These are phyloP conservation scores for Melanotaenia trifasciata DNA, from an alignment of 2,797 vertebrate species.

Conservation along the genomic window DNA sequence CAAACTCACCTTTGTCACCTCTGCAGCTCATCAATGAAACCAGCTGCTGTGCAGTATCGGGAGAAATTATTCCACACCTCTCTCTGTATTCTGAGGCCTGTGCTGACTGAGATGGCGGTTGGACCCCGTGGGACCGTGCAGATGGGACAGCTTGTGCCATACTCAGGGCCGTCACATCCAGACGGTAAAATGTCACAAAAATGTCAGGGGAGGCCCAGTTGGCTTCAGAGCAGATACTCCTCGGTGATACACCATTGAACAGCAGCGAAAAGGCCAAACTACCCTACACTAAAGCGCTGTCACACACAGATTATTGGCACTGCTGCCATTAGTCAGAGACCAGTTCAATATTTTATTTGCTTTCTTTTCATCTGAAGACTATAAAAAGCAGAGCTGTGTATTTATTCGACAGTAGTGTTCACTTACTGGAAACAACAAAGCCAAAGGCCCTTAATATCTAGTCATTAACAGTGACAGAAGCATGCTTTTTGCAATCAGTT, in stretches of 20 bases:
- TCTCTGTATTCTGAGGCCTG: constrained; percentile 47
- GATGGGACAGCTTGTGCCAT: constrained; percentile 72
- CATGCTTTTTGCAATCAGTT: constrained; percentile 46
- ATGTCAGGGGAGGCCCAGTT: constrained; percentile 73
- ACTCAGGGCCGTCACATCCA: constrained; percentile 64
- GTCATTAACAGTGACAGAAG: constrained; percentile 30
- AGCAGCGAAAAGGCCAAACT: constrained; percentile 70
- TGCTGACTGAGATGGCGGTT: constrained; percentile 42
- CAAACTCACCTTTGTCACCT: constrained; percentile 13
- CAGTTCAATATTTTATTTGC: constrained; percentile 48
- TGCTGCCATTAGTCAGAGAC: constrained; percentile 37
- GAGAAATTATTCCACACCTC: constrained; percentile 36
- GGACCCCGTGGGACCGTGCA: constrained; percentile 64
- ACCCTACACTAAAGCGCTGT: constrained; percentile 41
- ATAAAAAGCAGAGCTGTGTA: constrained; percentile 26
- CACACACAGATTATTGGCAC: constrained; percentile 51
- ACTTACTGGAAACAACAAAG: constrained; percentile 30
- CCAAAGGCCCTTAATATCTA: constrained; percentile 29
- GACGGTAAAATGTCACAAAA: constrained; percentile 78
- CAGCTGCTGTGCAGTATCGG: constrained; percentile 17
- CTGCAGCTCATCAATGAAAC: constrained; percentile 40
- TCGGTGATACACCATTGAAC: constrained; percentile 60
- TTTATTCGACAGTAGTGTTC: constrained; percentile 20
- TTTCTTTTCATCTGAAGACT: constrained; percentile 19
- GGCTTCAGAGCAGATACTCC: constrained; percentile 59